Evolutionary conservation across 2,888 invertebrate species (phyloP).

Genomic region (Anarsia innoxiella): DNA sequence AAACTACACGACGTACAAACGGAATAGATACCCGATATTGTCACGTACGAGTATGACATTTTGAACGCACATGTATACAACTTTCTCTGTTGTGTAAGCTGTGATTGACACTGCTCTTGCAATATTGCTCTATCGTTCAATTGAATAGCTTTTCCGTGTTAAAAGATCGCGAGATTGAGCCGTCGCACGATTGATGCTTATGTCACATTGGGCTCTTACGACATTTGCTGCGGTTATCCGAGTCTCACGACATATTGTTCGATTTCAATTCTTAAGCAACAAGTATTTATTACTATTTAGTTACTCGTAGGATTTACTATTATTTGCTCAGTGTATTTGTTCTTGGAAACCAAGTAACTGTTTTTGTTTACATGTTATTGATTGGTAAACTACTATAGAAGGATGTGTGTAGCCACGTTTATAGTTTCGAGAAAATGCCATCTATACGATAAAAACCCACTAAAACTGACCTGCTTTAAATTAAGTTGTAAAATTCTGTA

Average conservation of each 20-base stretch:
- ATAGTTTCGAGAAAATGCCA: conserved; percentile 20
- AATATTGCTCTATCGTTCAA: conserved; percentile 49
- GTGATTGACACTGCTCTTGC: conserved; percentile 61
- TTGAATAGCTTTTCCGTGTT: conserved; percentile 53
- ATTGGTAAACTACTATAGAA: neutral
- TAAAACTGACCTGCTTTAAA: conserved; percentile 50
- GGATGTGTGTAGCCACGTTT: too few relatives aligned
- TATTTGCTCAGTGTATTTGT: too few relatives aligned
- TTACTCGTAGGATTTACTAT: neutral
- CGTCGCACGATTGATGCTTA: conserved; percentile 46
- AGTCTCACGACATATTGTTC: conserved; percentile 6
- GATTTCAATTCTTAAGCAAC: neutral
- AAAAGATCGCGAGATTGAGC: conserved; percentile 59
- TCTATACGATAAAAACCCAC: conserved; percentile 29
- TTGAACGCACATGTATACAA: conserved; percentile 29
- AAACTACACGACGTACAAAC: too few relatives aligned
- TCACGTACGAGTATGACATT: conserved; percentile 46
- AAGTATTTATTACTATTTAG: conserved; percentile 5
- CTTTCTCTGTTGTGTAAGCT: conserved; percentile 56
- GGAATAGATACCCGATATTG: conserved; percentile 17
- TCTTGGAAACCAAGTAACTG: neutral
- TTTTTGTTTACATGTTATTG: neutral
- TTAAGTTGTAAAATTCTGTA: conserved; percentile 62
- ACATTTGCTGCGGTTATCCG: conserved; percentile 15
- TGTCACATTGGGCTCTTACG: conserved; percentile 37